Base-by-base conservation (phyloP, 2,888 invertebrate species). In the Proisotoma minuta region DNA sequence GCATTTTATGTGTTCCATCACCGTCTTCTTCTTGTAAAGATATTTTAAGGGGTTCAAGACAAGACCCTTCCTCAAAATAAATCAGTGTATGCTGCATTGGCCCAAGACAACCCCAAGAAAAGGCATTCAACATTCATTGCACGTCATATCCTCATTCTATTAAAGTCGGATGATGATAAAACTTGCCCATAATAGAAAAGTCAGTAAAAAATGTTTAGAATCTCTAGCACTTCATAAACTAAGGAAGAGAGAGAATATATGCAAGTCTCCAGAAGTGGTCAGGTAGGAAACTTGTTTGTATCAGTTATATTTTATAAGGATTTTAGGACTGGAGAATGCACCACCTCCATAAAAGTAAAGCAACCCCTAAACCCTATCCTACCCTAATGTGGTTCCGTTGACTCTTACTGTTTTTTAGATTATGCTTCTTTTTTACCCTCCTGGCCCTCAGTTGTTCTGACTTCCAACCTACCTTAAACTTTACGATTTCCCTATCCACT, bases 381-480 rank as follows among this genome's bases (percentile, higher is more conserved):
- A 62, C 57, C 62, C 57, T 57, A 57, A 62, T 58, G 40, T 40
- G 29, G 51, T 3, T 20, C 10, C 50, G 50, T 50, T 24, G 24
- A n/a, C 26, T 51, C 8, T 26, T 51, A 22, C 23, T 49, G 51
- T 51, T 51, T 51, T 51, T 51, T 51, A 51, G 51, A 51, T 51
- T 51, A 51, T 24, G 24, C n/a, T n/a, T n/a, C n/a, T 51, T 51
- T 51, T 51, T 51, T n/a, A 26, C 28, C 51, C 18, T 20, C 27
- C 51, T 26, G 51, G 27, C 26, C 18, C 43, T 43, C 20, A 43
- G 5, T 43, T 43, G 15, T 22, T 43, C 40, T 26, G 43, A 60
- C 34, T 43, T 43, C 43, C 20, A 60, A 61, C 61, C 61, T 61
- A 61, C 61, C 61, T 61, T 61, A 60, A 60, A 54, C 52, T 61